Base-by-base conservation (phyloP, 1,140 invertebrate species). In the Agraylea sexmaculata region DNA sequence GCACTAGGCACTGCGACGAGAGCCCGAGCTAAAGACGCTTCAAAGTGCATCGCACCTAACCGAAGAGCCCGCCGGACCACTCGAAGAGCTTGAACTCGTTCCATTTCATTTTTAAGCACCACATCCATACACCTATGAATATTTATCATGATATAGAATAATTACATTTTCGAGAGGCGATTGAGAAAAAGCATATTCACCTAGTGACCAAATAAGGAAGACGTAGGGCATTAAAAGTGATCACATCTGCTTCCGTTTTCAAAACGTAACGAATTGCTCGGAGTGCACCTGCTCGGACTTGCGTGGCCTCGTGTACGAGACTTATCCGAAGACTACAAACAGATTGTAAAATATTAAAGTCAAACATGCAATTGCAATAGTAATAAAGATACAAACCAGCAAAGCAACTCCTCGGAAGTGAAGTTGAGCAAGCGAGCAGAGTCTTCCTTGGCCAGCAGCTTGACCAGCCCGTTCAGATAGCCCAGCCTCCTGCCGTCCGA, bases 31-130 rank as follows among this genome's bases (percentile, higher is more conserved):
- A 84, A 51, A 32, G 75, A 71, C 12, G 72, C 53, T 29, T 80
- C 76, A 47, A 87, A 77, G 32, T 71, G 62, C 16, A 64, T 53
- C 3, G 83, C 79, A 18, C 77, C 69, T 30, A 86, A 57, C 2
- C 75, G 61, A 16, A 86, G 59, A 13, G 59, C 70, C 46, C 79
- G 75, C 44, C 87, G 64, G 21, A 85, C 77, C 12, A 95, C 70
- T 54, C 88, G 76, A 42, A 94, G 64, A 1, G 87, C 88, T 65
- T 95, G 89, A 28, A 92, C 74, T 18, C 90, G 71, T 59, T 95
- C 91, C 42, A 83, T 76, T 53, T 91, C 84, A 60, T 93, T 92
- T 47, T 84, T 74, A 30, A 77, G 65, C 68, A 77, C 72, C 31
- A 94, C 65, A 64, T 95, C 90, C 54, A 95, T 74, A 51, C 74